A percentile compares a stretch with the other conserved stretches of the same genome.
Evolutionary conservation across 2,797 vertebrate genomes (phyloP).

Genomic region (Onychomys arenicola): DNA sequence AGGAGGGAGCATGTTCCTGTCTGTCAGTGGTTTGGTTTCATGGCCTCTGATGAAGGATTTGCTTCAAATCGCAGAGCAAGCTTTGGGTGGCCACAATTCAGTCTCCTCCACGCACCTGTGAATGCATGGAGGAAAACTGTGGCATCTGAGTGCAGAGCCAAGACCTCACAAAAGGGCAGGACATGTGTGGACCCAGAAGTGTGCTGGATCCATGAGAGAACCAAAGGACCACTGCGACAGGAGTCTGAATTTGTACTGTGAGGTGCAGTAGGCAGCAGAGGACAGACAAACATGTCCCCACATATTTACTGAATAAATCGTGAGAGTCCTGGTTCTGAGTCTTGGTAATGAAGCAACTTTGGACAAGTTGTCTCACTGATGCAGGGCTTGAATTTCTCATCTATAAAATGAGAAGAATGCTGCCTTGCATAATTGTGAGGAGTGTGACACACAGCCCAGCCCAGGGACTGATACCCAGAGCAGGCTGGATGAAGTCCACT

Average conservation of each 20-base stretch:
- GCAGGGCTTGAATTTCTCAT: neutral
- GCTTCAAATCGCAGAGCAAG: neutral
- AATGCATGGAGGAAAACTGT: rapidly evolving
- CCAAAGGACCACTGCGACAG: too few species aligned
- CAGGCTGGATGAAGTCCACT: rapidly evolving
- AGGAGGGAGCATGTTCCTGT: rapidly evolving
- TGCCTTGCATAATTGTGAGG: too few species aligned
- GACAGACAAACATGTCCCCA: rapidly evolving
- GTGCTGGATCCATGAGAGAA: rapidly evolving
- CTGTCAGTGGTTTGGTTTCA: neutral
- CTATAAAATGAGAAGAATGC: neutral
- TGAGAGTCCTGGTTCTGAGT: neutral
- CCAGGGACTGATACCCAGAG: neutral
- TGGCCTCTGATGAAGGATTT: too few species aligned
- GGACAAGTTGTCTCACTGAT: neutral
- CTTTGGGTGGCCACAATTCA: neutral
- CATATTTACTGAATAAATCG: neutral
- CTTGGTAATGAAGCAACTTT: neutral
- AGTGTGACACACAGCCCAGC: rapidly evolving
- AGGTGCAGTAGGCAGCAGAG: rapidly evolving
- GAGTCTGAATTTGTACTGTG: neutral
- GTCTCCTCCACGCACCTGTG: rapidly evolving
- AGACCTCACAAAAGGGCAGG: rapidly evolving
- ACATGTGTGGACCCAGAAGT: neutral
- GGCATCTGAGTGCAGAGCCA: rapidly evolving